phyloP scores from a whole-genome alignment of 2,113 vertebrate genomes.

The Heterochromis multidens region DNA sequence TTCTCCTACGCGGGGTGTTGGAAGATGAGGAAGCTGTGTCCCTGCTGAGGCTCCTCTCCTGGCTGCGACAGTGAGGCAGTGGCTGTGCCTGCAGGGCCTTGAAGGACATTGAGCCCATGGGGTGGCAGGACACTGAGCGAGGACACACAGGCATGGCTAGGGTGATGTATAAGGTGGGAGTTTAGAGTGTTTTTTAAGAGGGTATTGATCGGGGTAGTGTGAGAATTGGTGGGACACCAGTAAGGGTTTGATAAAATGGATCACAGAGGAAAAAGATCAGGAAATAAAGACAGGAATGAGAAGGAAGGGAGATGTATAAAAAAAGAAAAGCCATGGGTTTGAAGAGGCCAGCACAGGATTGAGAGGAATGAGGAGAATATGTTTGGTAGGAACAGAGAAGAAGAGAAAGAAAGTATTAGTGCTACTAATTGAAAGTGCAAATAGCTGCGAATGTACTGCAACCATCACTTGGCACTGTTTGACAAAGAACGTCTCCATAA shows the following conservation, averaged over 20 bases:
- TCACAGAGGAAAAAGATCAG: neutral
- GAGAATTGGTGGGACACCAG: neutral
- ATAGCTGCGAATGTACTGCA: conserved; percentile 40
- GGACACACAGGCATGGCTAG: conserved; percentile 98
- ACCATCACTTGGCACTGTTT: conserved; percentile 55
- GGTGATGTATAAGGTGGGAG: conserved; percentile 61
- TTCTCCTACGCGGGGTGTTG: conserved; percentile 75
- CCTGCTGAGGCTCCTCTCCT: conserved; percentile 80
- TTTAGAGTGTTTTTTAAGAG: conserved; percentile 66
- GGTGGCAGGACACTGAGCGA: conserved; percentile 98
- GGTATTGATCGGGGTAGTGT: conserved; percentile 59
- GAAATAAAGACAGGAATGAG: conserved; percentile 33
- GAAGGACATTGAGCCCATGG: conserved; percentile 87
- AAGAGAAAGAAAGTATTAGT: conserved; percentile 80
- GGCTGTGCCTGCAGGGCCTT: conserved; percentile 82
- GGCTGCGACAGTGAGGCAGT: conserved; percentile 79
- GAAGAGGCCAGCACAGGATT: neutral
- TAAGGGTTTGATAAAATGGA: conserved; percentile 4
- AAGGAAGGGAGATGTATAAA: neutral
- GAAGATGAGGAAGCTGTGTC: conserved; percentile 74
- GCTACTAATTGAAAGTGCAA: conserved; percentile 30
- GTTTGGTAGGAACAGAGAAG: conserved; percentile 63
- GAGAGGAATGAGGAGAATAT: conserved; percentile 45
- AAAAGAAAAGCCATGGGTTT: neutral
- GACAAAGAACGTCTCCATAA: neutral